Evolutionary conservation across 2,888 invertebrate species (phyloP), one percentile per base, ranked within the genome.

Genomic region (Drosophila colorata): DNA sequence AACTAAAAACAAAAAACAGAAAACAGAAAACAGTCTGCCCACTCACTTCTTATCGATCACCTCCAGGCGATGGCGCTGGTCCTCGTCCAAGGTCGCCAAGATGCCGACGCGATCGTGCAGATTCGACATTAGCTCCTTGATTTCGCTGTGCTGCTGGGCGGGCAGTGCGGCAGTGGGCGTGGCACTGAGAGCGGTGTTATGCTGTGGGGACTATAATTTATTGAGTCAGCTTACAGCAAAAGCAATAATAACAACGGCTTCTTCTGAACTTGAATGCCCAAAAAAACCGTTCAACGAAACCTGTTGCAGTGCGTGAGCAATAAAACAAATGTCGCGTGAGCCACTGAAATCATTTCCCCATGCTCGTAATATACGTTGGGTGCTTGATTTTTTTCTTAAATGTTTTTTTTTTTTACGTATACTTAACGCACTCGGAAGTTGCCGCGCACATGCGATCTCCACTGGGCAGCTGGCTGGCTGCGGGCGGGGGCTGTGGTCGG

Each of bases 21-120:
- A 20, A 20, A 20, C 0, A 20, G 4, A 3, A 20, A 20, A 3
- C 20, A 14, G 46, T 40, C 9, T 6, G 6, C n/a, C 33, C 57
- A 90, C 92, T 91, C 69, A 92, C 92, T 91, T 92, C 59, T 92
- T 90, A 61, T 92, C 91, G 67, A 93, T 88, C 38, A 73, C 82
- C 66, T 92, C 92, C 66, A 93, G 78, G 16, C 91, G 90, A 53
- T 82, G 74, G 20, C 92, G 88, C 60, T 92, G 90, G 69, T 91
- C 90, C 69, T 92, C 91, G 58, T 92, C 91, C 71, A 92, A 79
- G 51, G 90, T 88, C 61, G 90, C 89, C 69, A 93, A 75, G 46
- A 90, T 80, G 35, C 90, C 83, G 13, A 93, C 78, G 13, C 92
- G 91, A 74, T 92, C 92, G 41, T 90, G 86, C 9, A 92, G 68